These are phyloP conservation scores for Octopus bimaculoides DNA, from an alignment of 1,140 invertebrate genomes.

Conservation along the genomic window DNA sequence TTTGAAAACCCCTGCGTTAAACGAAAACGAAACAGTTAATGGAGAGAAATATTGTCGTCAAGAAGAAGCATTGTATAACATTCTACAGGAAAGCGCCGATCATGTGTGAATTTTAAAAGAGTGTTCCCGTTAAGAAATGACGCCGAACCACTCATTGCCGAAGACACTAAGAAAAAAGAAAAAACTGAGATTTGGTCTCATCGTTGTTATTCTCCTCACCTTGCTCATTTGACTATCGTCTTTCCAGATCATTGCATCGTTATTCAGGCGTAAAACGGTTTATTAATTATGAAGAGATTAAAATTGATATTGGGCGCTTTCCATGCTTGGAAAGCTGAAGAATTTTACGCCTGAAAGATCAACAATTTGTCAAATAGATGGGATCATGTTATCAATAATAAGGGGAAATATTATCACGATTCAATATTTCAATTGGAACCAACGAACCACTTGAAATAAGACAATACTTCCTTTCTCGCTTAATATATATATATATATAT, in stretches of 20 bases:
- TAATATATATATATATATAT: background rate
- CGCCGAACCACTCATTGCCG: background rate
- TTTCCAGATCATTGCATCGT: background rate
- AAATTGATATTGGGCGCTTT: background rate
- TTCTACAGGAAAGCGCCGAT: background rate
- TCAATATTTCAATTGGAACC: background rate
- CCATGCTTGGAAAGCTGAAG: background rate
- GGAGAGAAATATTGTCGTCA: background rate
- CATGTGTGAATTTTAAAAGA: background rate
- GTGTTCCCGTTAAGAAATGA: background rate
- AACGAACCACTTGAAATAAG: background rate
- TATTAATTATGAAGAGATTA: background rate
- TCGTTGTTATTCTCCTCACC: background rate
- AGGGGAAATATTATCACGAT: background rate
- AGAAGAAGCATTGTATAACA: background rate
- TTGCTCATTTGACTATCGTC: background rate
- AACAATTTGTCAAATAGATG: background rate
- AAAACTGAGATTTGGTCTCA: background rate
- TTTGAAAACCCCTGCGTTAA: too few species aligned
- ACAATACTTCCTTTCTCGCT: background rate
- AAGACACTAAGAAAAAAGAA: background rate
- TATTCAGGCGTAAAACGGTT: background rate
- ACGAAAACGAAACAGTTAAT: background rate
- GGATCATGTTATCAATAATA: background rate
- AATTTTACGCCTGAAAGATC: background rate